Evolutionary conservation across 1,140 invertebrate species (phyloP), one percentile per base, ranked within the genome.

Genomic region (Brachionus angularis): DNA sequence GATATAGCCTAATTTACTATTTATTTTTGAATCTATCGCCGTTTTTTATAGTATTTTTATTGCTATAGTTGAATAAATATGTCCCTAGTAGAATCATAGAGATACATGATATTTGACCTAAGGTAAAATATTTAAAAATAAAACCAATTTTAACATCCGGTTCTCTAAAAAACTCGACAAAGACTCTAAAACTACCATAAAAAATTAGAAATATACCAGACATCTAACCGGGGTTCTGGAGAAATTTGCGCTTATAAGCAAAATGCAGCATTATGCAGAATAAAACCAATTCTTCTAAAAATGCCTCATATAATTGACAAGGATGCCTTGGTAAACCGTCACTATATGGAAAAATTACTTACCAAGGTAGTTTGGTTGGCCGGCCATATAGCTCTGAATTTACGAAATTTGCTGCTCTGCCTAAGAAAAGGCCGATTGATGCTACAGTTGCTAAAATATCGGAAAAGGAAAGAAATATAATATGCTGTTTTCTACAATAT

Each of bases 131-230:
- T 16, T 46, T 46, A 46, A 46, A 46, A 46, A 46, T 16, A 18
- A 16, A 46, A 18, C n/a, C n/a, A n/a, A n/a, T n/a, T n/a, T n/a
- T n/a, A n/a, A 46, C 21, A 16, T 46, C 42, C 14, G 14, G 14
- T 18, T 46, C 42, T 46, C 42, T 46, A 46, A 46, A 46, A 46
- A 46, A 46, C 42, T 46, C 42, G n/a, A 46, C 42, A 46, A 46
- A 46, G 21, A 46, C 21, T 46, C 42, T 46, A 46, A 46, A 46
- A 16, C n/a, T 18, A 18, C 42, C 42, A 18, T 46, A 46, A 16
- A 46, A 46, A 14, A 18, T 46, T 16, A 46, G n/a, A 18, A 18
- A 14, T 14, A 18, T 46, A 18, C 42, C 42, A 16, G 42, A 16
- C 3, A 18, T 18, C 21, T 16, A 46, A 18, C 42, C 42, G 3